A percentile compares a stretch with the other conserved stretches of the same genome.
Evolutionary conservation across 2,113 vertebrate genomes (phyloP).

Genomic region (Xiphophorus maculatus): DNA sequence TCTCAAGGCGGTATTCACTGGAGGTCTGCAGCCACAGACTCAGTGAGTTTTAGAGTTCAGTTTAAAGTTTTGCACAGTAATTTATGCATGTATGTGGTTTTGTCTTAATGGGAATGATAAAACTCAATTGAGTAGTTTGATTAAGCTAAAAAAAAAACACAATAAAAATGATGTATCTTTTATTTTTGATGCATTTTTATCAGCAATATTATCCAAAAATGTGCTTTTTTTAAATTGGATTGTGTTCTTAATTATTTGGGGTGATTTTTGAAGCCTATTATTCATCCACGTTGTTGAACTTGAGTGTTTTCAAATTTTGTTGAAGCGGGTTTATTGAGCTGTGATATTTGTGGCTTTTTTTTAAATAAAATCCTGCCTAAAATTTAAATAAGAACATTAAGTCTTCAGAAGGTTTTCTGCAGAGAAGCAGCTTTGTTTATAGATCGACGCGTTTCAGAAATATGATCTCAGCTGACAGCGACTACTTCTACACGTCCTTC

Average conservation of each 20-base stretch:
- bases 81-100: background rate
- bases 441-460: background rate
- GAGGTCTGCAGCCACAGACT: background rate
- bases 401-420: background rate
- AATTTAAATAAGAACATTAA: background rate
- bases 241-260: background rate
- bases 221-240: background rate
- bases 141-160: background rate
- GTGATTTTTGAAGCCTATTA: background rate
- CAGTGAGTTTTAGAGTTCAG: background rate
- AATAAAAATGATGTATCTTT: too few species aligned
- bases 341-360: too few species aligned
- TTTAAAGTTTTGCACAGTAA: background rate
- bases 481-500: slow-evolving; percentile 3
- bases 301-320: background rate
- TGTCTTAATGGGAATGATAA: background rate
- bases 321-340: background rate
- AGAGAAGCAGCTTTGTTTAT: background rate
- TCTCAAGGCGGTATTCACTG: too few species aligned
- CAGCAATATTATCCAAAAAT: background rate
- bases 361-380: background rate
- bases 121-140: background rate
- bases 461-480: background rate
- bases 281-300: background rate
- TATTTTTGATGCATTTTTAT: too few species aligned